phyloP scores from a whole-genome alignment of 2,888 invertebrate species.

The Platycheirus rosarum region DNA sequence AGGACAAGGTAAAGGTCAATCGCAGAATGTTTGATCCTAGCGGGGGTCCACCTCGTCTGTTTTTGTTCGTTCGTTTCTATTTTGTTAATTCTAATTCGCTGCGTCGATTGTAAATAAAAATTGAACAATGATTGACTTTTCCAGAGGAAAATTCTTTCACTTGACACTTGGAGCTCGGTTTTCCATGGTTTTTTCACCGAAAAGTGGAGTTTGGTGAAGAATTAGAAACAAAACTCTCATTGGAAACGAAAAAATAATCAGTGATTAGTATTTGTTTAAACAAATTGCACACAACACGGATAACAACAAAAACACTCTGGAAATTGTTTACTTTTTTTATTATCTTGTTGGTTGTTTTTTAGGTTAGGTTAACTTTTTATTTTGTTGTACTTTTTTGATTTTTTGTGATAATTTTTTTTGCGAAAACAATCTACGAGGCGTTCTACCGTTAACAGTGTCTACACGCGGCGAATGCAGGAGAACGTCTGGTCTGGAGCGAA shows the following conservation, averaged over 20 bases:
- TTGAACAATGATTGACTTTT: constrained; percentile 61
- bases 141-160: constrained; percentile 36
- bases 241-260: constrained; percentile 2
- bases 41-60: constrained; percentile 46
- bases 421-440: constrained; percentile 65
- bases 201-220: no score
- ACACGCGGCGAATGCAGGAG: constrained; percentile 74
- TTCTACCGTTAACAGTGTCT: constrained; percentile 70
- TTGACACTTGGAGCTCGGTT: constrained; percentile 23
- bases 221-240: constrained; percentile 9
- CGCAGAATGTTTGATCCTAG: constrained; percentile 53
- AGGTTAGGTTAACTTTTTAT: constrained; percentile 41
- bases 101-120: constrained; percentile 59
- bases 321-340: constrained; percentile 53
- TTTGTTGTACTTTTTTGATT: constrained; percentile 21
- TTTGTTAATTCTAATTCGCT: constrained; percentile 21
- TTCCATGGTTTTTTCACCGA: constrained; percentile 5
- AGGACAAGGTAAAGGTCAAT: constrained; percentile 70
- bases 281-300: constrained; percentile 29
- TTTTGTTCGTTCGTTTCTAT: not conserved
- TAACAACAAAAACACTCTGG: not conserved
- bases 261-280: constrained; percentile 56
- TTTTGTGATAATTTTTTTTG: no score
- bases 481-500: constrained; percentile 74
- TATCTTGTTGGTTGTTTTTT: constrained; percentile 5